Conservation (phyloP, 30 jellyfish, hydroid and myxozoan genomes). For the Aurelia coerulea region DNA sequence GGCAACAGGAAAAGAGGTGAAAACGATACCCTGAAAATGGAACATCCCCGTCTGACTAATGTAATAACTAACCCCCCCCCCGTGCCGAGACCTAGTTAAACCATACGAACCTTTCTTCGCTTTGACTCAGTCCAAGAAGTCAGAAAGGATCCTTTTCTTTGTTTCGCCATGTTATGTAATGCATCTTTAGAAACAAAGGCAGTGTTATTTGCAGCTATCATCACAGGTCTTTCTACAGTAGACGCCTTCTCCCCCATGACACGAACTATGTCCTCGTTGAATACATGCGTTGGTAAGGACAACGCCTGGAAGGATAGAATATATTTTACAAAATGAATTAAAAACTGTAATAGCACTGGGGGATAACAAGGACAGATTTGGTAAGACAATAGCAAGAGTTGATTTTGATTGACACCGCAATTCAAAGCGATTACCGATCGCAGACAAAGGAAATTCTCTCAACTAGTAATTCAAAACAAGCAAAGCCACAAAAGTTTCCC, state of each 20-base stretch:
- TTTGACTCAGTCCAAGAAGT: constrained; percentile 47
- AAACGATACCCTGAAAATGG: too few species aligned
- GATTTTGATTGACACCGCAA: too few species aligned
- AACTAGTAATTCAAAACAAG: too few species aligned
- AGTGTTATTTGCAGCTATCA: constrained; percentile 42
- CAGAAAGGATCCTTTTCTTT: constrained; percentile 33
- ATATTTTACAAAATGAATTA: not conserved
- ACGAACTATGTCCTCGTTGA: constrained; percentile 45
- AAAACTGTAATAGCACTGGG: not conserved
- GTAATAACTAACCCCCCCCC: too few species aligned
- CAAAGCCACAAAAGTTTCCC: too few species aligned
- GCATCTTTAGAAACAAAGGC: constrained; percentile 65
- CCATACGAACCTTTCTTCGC: not conserved
- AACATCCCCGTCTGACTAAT: too few species aligned
- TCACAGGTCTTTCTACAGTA: constrained; percentile 16
- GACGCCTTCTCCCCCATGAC: constrained; percentile 43
- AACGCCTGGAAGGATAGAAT: constrained; percentile 16
- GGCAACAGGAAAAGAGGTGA: too few species aligned
- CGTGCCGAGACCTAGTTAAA: too few species aligned
- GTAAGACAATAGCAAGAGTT: too few species aligned
- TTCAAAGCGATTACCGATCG: too few species aligned
- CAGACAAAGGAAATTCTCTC: too few species aligned
- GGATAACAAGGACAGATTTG: not conserved
- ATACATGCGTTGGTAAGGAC: constrained; percentile 12
- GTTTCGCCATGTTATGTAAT: constrained; percentile 30